phyloP scores from a whole-genome alignment of 2,797 vertebrate genomes.

The Dromococcyx pavoninus region DNA sequence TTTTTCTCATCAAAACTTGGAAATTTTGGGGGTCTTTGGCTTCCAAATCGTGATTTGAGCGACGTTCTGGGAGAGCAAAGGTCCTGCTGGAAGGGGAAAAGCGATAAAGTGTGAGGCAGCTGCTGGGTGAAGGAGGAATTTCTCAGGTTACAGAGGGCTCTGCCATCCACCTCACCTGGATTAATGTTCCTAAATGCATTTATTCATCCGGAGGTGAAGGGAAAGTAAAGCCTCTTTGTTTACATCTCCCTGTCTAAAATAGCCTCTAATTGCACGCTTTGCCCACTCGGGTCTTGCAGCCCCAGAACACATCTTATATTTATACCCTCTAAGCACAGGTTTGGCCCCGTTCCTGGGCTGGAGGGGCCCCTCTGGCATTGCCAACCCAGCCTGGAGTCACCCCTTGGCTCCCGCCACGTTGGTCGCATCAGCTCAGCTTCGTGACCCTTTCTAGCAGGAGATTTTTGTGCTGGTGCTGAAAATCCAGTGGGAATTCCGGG shows the following conservation, averaged over 20 bases:
- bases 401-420: too few species aligned
- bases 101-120: accelerated
- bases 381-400: background rate
- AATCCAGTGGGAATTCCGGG: too few species aligned
- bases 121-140: background rate
- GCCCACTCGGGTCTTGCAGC: background rate
- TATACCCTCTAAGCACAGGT: background rate
- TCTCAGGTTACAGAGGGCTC: background rate
- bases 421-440: too few species aligned
- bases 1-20: accelerated
- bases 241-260: background rate
- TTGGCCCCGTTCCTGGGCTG: background rate
- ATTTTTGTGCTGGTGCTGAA: too few species aligned
- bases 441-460: too few species aligned
- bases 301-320: background rate
- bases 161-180: background rate
- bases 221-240: background rate
- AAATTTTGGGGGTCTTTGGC: background rate
- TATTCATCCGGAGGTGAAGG: background rate
- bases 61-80: background rate
- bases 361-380: background rate
- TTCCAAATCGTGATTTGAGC: background rate
- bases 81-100: background rate
- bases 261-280: background rate
- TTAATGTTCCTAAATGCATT: background rate